phyloP scores from a whole-genome alignment of 2,113 vertebrate species.

The Corydoras sp. region DNA sequence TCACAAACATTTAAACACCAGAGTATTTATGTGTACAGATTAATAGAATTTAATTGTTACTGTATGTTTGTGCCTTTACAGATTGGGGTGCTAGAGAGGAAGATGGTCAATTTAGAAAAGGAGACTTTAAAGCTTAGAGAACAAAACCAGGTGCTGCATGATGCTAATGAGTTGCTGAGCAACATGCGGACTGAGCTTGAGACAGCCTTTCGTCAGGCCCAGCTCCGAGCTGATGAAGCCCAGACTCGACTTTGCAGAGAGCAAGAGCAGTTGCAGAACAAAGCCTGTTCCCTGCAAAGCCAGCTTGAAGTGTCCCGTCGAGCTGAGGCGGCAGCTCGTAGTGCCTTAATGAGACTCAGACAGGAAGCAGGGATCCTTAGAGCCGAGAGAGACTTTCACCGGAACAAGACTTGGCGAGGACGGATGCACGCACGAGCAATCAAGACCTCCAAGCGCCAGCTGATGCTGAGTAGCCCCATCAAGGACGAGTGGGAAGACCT shows the following conservation, averaged over 20 bases:
- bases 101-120: conserved; percentile 66
- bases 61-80: conserved; percentile 47
- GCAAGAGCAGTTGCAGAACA: conserved; percentile 58
- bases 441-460: conserved; percentile 81
- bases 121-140: conserved; percentile 69
- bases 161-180: conserved; percentile 67
- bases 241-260: conserved; percentile 53
- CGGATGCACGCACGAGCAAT: conserved; percentile 65
- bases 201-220: conserved; percentile 63
- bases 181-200: conserved; percentile 65
- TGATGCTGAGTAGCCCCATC: conserved; percentile 72
- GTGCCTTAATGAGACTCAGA: conserved; percentile 63
- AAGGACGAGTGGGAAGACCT: conserved; percentile 95
- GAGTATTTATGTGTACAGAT: background rate
- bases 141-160: conserved; percentile 66
- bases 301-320: conserved; percentile 62
- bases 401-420: conserved; percentile 31
- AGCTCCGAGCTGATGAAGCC: conserved; percentile 57
- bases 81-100: conserved; percentile 73
- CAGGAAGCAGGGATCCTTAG: conserved; percentile 66
- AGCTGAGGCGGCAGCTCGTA: conserved; percentile 56
- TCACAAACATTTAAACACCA: no score
- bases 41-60: conserved; percentile 2
- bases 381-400: conserved; percentile 63
- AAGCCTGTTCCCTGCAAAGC: conserved; percentile 63